A percentile compares a stretch with the other conserved stretches of the same genome.
These are phyloP conservation scores for Halichondria panicea DNA, from an alignment of 37 sponge, comb jelly and placozoan species.

Conservation along the genomic window DNA sequence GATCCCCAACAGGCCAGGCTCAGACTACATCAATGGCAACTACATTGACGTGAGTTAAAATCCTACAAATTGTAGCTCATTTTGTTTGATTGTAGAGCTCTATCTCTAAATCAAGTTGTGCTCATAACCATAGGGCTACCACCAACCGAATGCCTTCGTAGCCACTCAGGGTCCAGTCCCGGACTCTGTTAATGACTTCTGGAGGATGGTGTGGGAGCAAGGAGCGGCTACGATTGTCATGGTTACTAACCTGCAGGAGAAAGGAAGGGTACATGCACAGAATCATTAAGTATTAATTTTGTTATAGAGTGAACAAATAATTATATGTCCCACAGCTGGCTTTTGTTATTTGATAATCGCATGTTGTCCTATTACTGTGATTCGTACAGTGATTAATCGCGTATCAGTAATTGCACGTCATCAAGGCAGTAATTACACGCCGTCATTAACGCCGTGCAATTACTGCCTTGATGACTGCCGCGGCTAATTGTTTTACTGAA, in stretches of 20 bases:
- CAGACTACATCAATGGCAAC: slow-evolving; percentile 96
- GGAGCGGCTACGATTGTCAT: slow-evolving; percentile 76
- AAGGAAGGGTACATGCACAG: slow-evolving; percentile 73
- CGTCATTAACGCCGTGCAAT: too few relatives aligned
- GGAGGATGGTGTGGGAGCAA: slow-evolving; percentile 97
- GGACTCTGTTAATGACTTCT: slow-evolving; percentile 82
- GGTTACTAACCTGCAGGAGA: slow-evolving; percentile 89
- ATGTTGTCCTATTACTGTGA: too few relatives aligned
- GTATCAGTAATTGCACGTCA: too few relatives aligned
- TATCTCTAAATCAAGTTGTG: background rate
- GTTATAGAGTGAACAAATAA: too few relatives aligned
- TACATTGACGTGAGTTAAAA: slow-evolving; percentile 78
- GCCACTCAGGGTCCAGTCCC: slow-evolving; percentile 89
- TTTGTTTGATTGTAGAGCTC: background rate
- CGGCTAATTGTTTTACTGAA: too few relatives aligned
- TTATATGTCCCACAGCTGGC: too few relatives aligned
- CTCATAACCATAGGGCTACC: slow-evolving; percentile 29
- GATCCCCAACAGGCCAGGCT: slow-evolving; percentile 56
- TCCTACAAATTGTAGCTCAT: background rate
- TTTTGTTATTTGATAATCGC: too few relatives aligned
- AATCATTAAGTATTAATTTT: background rate
- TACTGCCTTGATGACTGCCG: too few relatives aligned
- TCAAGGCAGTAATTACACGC: too few relatives aligned
- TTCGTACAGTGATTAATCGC: too few relatives aligned
- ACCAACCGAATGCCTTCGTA: slow-evolving; percentile 43